Base-by-base conservation (phyloP, 2,113 vertebrate genomes). In the Spea bombifrons region DNA sequence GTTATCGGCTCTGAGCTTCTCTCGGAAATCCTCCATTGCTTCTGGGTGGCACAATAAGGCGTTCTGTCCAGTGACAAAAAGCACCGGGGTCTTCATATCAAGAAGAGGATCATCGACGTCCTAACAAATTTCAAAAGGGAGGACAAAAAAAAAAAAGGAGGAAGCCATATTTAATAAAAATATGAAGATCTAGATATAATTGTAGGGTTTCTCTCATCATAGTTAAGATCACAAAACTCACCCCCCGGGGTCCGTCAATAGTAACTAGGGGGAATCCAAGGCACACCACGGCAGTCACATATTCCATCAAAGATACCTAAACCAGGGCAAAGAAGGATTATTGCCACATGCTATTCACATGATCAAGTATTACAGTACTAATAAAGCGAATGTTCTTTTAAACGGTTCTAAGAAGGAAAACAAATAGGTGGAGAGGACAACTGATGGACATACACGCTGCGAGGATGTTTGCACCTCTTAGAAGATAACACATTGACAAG, bases 71-170 rank as follows among this genome's bases (percentile, higher is more conserved):
- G 98, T 90, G 52, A 99, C 96, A 67, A 99, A 99, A 81, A 99
- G 92, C 71, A 98, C 95, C 0, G 97, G 96, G 7, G 95, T 96
- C 92, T 97, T 99, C 96, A 99, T 97, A 85, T 99, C 97, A 89
- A 99, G 90, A n/a, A 99, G 90, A 0, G 96, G 95, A 50, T 99
- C 97, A 1, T 99, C 97, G 57, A 99, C 94, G 66, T 99, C 97
- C 97, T 99, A 83, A 5, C 50, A 53, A 2, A 2, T 53, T 12
- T 53, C 50, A 53, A 12, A 53, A 53, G 50, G 5, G 50, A n/a
- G n/a, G n/a, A n/a, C n/a, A n/a, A n/a, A n/a, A n/a, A n/a, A n/a
- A n/a, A 10, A 52, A 52, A 52, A 52, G 50, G 50, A 52, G 50
- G 5, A 52, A 52, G 50, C 10, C 6, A 10, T 52, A 10, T n/a